Evolutionary conservation across 2,888 invertebrate species (phyloP).

Genomic region (Lissocephala sabroskyi): DNA sequence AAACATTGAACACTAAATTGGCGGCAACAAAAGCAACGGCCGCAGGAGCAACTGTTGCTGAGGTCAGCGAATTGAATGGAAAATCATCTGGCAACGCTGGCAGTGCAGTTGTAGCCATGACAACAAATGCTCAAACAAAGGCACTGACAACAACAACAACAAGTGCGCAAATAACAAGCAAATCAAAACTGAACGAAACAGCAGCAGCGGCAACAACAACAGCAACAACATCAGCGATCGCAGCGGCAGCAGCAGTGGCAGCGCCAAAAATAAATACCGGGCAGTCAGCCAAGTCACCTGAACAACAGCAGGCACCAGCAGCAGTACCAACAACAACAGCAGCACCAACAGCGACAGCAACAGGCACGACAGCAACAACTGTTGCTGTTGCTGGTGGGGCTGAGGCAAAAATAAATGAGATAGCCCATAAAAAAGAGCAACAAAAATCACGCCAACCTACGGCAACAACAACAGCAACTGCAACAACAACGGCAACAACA

Average conservation of each 20-base stretch:
- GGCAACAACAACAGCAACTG: slow-evolving; percentile 26
- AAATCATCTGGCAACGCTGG: neutral
- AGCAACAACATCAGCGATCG: slow-evolving; percentile 27
- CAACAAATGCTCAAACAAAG: slow-evolving; percentile 16
- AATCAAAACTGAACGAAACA: slow-evolving; percentile 21
- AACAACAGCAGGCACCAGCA: slow-evolving; percentile 47
- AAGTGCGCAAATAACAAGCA: slow-evolving; percentile 25
- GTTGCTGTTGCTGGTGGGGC: no score
- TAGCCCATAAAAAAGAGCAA: slow-evolving; percentile 34
- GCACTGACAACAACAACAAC: slow-evolving; percentile 15
- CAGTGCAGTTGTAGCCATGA: slow-evolving; percentile 14
- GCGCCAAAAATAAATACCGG: slow-evolving; percentile 70
- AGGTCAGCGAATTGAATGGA: neutral
- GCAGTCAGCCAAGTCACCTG: slow-evolving; percentile 72
- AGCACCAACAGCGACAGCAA: slow-evolving; percentile 29
- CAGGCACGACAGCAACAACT: slow-evolving; percentile 26
- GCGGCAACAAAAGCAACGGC: slow-evolving; percentile 1
- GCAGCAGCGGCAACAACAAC: slow-evolving; percentile 31
- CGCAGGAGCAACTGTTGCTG: slow-evolving; percentile 2
- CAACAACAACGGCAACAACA: slow-evolving; percentile 18
- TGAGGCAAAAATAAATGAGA: no score
- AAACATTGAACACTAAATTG: slow-evolving; percentile 9
- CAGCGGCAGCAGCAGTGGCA: slow-evolving; percentile 39
- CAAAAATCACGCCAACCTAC: slow-evolving; percentile 27
- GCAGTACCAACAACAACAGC: slow-evolving; percentile 31